A percentile compares a stretch with the other conserved stretches of the same genome.
These are phyloP conservation scores for Watersipora subatra DNA, from an alignment of 1,140 invertebrate genomes.

Conservation along the genomic window DNA sequence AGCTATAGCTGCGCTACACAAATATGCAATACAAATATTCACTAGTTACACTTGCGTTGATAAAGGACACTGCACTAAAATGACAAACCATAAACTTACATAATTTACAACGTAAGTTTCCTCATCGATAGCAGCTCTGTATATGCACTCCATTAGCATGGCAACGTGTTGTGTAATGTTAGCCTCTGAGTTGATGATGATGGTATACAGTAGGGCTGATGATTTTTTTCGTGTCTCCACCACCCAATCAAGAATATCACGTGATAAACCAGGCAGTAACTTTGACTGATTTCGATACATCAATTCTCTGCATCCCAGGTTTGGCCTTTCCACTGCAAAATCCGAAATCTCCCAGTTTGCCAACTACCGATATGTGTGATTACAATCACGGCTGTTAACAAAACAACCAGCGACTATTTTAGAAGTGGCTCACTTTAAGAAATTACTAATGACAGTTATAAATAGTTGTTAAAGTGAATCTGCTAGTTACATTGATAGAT, in stretches of 20 bases:
- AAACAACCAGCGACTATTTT: no score
- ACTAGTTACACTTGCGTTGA: no score
- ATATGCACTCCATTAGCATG: conserved; percentile 43
- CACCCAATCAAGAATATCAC: conserved; percentile 60
- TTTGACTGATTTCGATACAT: conserved; percentile 55
- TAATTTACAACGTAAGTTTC: conserved; percentile 49
- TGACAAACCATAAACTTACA: no score
- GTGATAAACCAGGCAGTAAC: conserved; percentile 50
- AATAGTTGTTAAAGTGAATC: background rate
- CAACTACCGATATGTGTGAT: no score
- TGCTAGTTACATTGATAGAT: no score
- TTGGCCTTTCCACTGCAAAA: conserved; percentile 50
- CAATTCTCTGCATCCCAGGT: conserved; percentile 58
- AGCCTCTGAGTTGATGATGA: conserved; percentile 56
- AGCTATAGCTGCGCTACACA: no score
- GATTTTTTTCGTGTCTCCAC: conserved; percentile 52
- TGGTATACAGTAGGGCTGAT: conserved; percentile 54
- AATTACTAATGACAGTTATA: no score
- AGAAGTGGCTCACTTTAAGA: no score
- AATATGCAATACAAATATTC: no score
- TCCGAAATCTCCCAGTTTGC: no score
- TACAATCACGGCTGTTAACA: no score
- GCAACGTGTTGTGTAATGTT: conserved; percentile 55
- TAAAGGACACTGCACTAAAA: no score
- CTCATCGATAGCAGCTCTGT: conserved; percentile 46